phyloP scores from a whole-genome alignment of 1,140 invertebrate species.

The Planococcus citri region DNA sequence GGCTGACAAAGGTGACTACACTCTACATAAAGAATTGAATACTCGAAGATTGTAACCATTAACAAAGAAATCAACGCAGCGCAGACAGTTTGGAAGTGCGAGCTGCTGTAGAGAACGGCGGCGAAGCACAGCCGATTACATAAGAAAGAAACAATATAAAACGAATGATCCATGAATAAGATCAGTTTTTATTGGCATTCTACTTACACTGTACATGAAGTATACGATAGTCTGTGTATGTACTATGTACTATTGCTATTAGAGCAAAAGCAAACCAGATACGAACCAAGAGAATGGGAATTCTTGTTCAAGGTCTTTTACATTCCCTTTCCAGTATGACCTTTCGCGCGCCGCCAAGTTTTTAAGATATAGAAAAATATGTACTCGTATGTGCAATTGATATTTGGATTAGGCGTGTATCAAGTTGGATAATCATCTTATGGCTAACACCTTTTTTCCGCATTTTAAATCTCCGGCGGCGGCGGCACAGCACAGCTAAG shows the following conservation, averaged over 20 bases:
- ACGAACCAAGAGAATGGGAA: not conserved
- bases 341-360: not conserved
- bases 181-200: constrained; percentile 1
- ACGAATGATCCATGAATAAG: constrained; percentile 7
- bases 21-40: too few relatives aligned
- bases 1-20: too few relatives aligned
- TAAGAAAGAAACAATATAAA: not conserved
- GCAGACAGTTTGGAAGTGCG: too few relatives aligned
- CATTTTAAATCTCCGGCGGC: not conserved
- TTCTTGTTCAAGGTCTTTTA: constrained; percentile 5
- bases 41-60: too few relatives aligned
- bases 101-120: too few relatives aligned
- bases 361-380: not conserved
- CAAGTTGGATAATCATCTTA: not conserved
- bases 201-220: not conserved
- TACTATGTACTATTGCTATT: not conserved
- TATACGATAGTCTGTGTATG: too few relatives aligned
- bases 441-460: not conserved
- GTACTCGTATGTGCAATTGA: not conserved
- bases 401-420: not conserved
- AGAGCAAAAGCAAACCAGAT: not conserved
- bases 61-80: too few relatives aligned
- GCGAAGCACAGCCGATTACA: not conserved
- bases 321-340: constrained; percentile 6
- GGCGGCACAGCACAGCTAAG: too few relatives aligned